A percentile compares a stretch with the other conserved stretches of the same genome.
Conservation (phyloP, 2,888 invertebrate genomes). For the Suillia variegata region DNA sequence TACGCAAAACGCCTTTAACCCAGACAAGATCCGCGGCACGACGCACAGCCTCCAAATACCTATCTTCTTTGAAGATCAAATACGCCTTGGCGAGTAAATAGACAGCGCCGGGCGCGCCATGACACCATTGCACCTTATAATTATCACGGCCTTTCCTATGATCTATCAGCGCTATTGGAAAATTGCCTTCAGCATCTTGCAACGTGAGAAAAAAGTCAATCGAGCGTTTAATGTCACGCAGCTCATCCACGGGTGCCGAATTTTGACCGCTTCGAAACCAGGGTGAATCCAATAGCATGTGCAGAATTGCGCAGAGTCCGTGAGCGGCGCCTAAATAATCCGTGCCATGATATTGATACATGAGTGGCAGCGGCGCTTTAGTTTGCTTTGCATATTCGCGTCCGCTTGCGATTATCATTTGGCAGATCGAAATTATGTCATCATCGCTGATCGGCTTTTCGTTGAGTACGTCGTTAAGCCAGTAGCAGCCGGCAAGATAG, state of each 20-base stretch:
- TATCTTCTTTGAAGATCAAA: slow-evolving; percentile 73
- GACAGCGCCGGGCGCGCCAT: slow-evolving; percentile 83
- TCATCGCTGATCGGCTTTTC: slow-evolving; percentile 57
- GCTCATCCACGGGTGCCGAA: slow-evolving; percentile 44
- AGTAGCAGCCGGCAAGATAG: slow-evolving; percentile 77
- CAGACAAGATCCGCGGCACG: slow-evolving; percentile 79
- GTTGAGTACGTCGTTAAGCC: slow-evolving; percentile 65
- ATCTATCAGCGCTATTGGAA: slow-evolving; percentile 76
- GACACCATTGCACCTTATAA: slow-evolving; percentile 88
- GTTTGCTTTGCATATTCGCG: slow-evolving; percentile 68
- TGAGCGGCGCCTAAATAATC: slow-evolving; percentile 67
- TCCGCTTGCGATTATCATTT: slow-evolving; percentile 74
- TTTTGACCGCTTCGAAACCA: slow-evolving; percentile 53
- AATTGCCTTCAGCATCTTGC: slow-evolving; percentile 76
- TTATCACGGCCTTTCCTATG: slow-evolving; percentile 64
- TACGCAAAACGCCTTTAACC: slow-evolving; percentile 80
- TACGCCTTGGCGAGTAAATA: slow-evolving; percentile 83
- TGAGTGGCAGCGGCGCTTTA: slow-evolving; percentile 70
- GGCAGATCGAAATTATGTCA: slow-evolving; percentile 70
- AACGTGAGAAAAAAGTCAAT: slow-evolving; percentile 67
- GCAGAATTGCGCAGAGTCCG: slow-evolving; percentile 71
- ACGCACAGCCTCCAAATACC: slow-evolving; percentile 72
- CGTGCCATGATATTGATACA: slow-evolving; percentile 69
- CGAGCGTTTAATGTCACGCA: slow-evolving; percentile 67
- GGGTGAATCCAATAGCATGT: slow-evolving; percentile 68